Evolutionary conservation across 92 coral and sea anemone species (phyloP).

Genomic region (Porites evermanni): DNA sequence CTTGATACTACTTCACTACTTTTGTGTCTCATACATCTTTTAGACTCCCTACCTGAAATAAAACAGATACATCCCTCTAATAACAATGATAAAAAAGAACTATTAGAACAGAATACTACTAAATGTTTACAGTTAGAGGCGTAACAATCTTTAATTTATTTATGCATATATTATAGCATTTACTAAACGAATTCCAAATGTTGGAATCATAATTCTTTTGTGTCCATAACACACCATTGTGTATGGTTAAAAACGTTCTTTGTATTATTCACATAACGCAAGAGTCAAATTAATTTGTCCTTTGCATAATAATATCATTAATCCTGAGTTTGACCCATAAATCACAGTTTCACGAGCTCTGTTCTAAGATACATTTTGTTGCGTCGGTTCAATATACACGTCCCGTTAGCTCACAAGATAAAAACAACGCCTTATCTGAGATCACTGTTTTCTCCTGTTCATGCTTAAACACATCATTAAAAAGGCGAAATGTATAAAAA

Average conservation of each 20-base stretch:
- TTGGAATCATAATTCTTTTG: constrained; percentile 57
- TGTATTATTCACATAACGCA: constrained; percentile 28
- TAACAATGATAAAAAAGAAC: neutral
- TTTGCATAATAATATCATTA: constrained; percentile 18
- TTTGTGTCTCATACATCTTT: constrained; percentile 1
- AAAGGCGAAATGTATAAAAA: constrained; percentile 11
- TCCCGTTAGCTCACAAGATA: neutral
- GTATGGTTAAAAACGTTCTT: constrained; percentile 28
- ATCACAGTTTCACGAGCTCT: constrained; percentile 23
- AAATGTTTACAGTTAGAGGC: constrained; percentile 4
- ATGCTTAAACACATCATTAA: neutral
- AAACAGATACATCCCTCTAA: constrained; percentile 30
- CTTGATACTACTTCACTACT: neutral
- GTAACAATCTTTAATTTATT: constrained; percentile 41
- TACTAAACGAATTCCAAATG: constrained; percentile 73
- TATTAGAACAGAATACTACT: neutral
- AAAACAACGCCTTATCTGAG: constrained; percentile 11
- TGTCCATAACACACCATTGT: constrained; percentile 31
- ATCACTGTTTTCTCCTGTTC: neutral
- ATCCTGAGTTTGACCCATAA: constrained; percentile 26
- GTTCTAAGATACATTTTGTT: neutral
- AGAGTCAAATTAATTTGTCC: neutral
- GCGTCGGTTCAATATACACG: constrained; percentile 12
- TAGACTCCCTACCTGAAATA: neutral
- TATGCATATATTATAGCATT: constrained; percentile 83